Percentiles rank a stretch among this genome's conserved stretches.
These are phyloP conservation scores for Podocnemis expansa DNA, from an alignment of 2,113 vertebrate genomes.

Conservation along the genomic window DNA sequence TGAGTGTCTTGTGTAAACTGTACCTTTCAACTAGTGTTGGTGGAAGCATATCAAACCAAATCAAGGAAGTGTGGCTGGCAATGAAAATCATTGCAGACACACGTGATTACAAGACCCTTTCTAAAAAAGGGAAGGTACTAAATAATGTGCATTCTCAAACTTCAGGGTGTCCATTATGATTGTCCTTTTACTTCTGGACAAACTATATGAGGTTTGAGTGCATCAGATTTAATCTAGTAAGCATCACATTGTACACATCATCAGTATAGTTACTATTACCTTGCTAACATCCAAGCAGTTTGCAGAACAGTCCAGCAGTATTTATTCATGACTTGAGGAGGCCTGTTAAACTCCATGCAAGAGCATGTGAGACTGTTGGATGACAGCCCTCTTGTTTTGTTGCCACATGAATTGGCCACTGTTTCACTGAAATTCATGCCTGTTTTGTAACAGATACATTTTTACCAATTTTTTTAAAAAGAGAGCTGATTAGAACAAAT, in stretches of 20 bases:
- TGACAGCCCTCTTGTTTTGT: not conserved
- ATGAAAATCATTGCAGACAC: not conserved
- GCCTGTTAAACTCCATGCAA: not conserved
- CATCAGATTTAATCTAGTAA: not conserved
- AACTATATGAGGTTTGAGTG: not conserved
- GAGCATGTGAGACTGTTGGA: not conserved
- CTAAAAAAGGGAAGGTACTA: not conserved
- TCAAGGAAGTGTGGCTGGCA: not conserved
- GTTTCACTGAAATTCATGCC: not conserved
- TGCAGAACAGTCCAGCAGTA: not conserved
- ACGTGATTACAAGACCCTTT: not conserved
- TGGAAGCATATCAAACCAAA: not conserved
- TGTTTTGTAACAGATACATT: not conserved
- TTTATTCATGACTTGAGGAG: not conserved
- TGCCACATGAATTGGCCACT: not conserved
- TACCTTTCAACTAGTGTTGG: not conserved
- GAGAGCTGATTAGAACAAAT: not conserved
- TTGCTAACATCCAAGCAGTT: not conserved
- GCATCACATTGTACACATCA: not conserved
- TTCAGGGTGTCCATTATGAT: not conserved
- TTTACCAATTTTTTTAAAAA: not conserved
- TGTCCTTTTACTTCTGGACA: not conserved
- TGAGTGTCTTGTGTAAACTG: not conserved
- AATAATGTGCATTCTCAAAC: not conserved
- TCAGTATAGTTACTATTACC: not conserved